A percentile compares a stretch with the other conserved stretches of the same genome.
phyloP scores from a whole-genome alignment of 2,888 invertebrate genomes.

The Ellobium chinense region DNA sequence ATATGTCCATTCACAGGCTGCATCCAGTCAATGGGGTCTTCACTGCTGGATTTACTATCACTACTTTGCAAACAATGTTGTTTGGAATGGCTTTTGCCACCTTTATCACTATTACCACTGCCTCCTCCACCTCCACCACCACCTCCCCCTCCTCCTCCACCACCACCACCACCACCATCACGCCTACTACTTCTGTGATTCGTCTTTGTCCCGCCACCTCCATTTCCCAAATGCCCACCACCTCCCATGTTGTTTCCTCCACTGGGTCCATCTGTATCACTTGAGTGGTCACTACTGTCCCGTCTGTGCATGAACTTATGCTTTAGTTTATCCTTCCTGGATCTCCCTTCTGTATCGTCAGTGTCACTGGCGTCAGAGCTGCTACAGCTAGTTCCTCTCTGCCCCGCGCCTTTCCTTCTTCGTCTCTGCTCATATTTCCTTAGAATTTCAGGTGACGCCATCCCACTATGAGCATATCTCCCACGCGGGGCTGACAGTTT shows the following conservation, averaged over 20 bases:
- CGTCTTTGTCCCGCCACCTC: conserved; percentile 54
- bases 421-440: conserved; percentile 80
- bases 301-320: conserved; percentile 73
- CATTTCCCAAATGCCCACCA: conserved; percentile 50
- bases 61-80: conserved; percentile 14
- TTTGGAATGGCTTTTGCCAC: conserved; percentile 50
- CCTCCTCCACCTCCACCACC: conserved; percentile 60
- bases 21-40: conserved; percentile 8
- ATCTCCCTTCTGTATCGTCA: conserved; percentile 80
- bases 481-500: conserved; percentile 60
- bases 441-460: conserved; percentile 78
- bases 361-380: conserved; percentile 95
- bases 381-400: conserved; percentile 88
- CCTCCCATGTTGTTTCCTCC: conserved; percentile 65
- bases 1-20: not conserved
- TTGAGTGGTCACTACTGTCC: conserved; percentile 78
- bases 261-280: conserved; percentile 76
- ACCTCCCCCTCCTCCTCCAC: conserved; percentile 53
- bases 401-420: conserved; percentile 84
- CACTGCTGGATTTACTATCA: conserved; percentile 53
- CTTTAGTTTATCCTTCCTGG: conserved; percentile 73
- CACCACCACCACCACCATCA: conserved; percentile 50
- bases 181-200: conserved; percentile 46
- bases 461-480: conserved; percentile 55
- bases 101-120: conserved; percentile 56